Evolutionary conservation across 2,888 invertebrate genomes (phyloP), one percentile per base, ranked within the genome.

Genomic region (Parochlus steinenii): DNA sequence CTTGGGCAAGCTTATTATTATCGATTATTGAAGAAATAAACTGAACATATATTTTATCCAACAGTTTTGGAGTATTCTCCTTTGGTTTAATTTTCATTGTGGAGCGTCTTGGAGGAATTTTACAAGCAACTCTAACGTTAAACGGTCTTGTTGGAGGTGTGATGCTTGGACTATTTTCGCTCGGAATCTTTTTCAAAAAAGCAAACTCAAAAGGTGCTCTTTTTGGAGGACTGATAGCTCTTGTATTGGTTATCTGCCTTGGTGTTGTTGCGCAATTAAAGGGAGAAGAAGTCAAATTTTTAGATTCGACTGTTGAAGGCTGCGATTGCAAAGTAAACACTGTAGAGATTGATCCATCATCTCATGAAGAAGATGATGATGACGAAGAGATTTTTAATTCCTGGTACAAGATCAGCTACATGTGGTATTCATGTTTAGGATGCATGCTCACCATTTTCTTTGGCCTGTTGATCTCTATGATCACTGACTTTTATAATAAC

Each of bases 131-230:
- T 0, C 61, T 87, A 2, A 85, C 83, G 30, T 77, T 89, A 48
- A 85, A 87, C 50, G 89, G 89, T 1, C 78, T 89, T 65, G 77
- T 83, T 16, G 85, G 87, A 3, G 90, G 89, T 3, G 78, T 90
- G 0, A 77, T 85, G 0, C 61, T 90, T 15, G 90, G 89, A 0
- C 63, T 89, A 4, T 90, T 90, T 53, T 72, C 82, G 0, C 62
- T 90, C 15, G 90, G 90, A 37, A 86, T 90, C 72, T 75, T 82
- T 45, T 77, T 87, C 45, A 87, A 89, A 0, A 80, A 76, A 71
- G 77, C 85, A 3, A 90, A 89, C 51, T 63, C 74, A 12, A 81
- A 75, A 42, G 58, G 58, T 10, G 58, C 58, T 19, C 53, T 59
- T 42, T 57, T 55, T 37, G 59, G 58, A 3, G 56, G 54, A 4